Percentiles rank a stretch among this genome's conserved stretches.
These are phyloP conservation scores for Dolichomitus sp. DNA, from an alignment of 2,888 invertebrate species.

Conservation along the genomic window DNA sequence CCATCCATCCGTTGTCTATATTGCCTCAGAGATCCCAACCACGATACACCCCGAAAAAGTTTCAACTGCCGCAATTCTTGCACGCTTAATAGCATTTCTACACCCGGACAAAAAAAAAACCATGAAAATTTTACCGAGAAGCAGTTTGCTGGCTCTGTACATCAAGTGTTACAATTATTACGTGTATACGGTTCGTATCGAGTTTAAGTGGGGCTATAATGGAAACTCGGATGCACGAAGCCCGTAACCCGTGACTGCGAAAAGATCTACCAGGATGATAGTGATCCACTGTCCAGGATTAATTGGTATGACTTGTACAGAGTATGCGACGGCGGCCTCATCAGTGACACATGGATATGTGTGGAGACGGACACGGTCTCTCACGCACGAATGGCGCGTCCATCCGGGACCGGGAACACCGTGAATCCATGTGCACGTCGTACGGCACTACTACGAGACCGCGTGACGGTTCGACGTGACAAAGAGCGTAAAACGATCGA, in stretches of 20 bases:
- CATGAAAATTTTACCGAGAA: slow-evolving; percentile 18
- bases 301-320: slow-evolving; percentile 83
- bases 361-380: slow-evolving; percentile 62
- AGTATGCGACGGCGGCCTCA: slow-evolving; percentile 21
- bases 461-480: slow-evolving; percentile 76
- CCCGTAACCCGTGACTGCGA: slow-evolving; percentile 74
- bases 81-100: background rate
- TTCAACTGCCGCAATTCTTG: background rate
- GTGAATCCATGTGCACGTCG: slow-evolving; percentile 35
- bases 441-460: slow-evolving; percentile 28
- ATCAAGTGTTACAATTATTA: slow-evolving; percentile 51
- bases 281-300: slow-evolving; percentile 81
- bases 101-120: background rate
- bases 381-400: slow-evolving; percentile 71
- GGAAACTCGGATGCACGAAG: slow-evolving; percentile 66
- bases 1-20: slow-evolving; percentile 1
- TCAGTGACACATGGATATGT: slow-evolving; percentile 6
- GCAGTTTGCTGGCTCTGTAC: background rate
- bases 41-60: slow-evolving; percentile 9
- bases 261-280: slow-evolving; percentile 78
- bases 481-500: slow-evolving; percentile 76
- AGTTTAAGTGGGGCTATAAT: slow-evolving; percentile 43
- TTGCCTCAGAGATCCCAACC: background rate
- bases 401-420: slow-evolving; percentile 70
- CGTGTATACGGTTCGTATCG: slow-evolving; percentile 18